Evolutionary conservation across 2,888 invertebrate genomes (phyloP).

Genomic region (Elegia similella): DNA sequence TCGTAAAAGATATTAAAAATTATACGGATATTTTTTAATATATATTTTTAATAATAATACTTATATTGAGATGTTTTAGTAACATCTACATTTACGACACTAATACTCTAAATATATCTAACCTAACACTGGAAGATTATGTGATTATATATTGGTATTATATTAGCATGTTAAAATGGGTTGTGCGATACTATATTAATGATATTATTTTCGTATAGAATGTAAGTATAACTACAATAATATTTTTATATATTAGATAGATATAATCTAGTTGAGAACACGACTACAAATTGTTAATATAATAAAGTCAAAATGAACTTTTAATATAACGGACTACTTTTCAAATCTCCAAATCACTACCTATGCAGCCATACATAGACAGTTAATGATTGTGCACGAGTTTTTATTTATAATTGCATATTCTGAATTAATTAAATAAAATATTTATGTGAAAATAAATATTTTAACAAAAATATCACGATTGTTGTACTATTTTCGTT

Average conservation of each 20-base stretch:
- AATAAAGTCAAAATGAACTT: conserved; percentile 4
- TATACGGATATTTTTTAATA: no score
- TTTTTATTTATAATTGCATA: no score
- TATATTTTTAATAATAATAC: neutral
- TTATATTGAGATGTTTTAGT: neutral
- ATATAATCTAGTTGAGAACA: no score
- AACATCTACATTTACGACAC: neutral
- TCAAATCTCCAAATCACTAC: conserved; percentile 30
- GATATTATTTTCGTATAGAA: neutral
- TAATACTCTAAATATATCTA: conserved; percentile 6
- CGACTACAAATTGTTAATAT: neutral
- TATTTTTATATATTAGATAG: no score
- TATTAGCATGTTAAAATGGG: conserved; percentile 21
- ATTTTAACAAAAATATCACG: no score
- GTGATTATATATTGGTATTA: conserved; percentile 52
- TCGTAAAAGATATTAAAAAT: neutral
- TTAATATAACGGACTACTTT: conserved; percentile 40
- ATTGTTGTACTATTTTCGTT: no score
- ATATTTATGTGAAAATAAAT: no score
- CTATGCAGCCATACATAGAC: conserved; percentile 60
- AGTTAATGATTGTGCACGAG: conserved; percentile 18
- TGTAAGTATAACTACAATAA: no score
- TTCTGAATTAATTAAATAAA: no score
- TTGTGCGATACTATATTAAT: conserved; percentile 11
- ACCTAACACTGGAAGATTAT: conserved; percentile 63